Conservation (phyloP, 2,888 invertebrate genomes). For the Deroplatys truncata region DNA sequence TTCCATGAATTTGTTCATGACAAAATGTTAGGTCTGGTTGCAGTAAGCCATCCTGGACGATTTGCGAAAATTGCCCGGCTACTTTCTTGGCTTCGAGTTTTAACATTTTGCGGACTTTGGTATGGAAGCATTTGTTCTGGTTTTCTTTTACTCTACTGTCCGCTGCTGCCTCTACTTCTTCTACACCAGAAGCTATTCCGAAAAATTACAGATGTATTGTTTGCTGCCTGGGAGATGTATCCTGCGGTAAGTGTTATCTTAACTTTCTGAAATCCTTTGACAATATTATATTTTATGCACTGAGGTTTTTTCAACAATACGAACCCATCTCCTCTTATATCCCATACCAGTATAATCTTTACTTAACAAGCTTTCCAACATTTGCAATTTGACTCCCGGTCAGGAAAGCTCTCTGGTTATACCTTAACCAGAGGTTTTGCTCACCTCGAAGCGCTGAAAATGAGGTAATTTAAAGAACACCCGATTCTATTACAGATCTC, state of each 20-base stretch:
- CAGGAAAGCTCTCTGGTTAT: no score
- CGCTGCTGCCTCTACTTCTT: conserved; percentile 65
- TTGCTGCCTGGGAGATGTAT: conserved; percentile 78
- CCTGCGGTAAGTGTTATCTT: conserved; percentile 62
- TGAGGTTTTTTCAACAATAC: no score
- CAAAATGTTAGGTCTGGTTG: neutral
- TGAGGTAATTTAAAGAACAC: no score
- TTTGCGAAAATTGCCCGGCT: neutral
- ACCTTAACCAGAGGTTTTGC: no score
- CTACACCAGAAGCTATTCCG: conserved; percentile 65
- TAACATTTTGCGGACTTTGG: conserved; percentile 48
- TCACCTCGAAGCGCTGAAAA: no score
- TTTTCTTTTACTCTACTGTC: conserved; percentile 57
- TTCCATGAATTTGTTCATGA: neutral
- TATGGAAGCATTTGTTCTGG: conserved; percentile 51
- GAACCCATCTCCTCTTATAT: no score
- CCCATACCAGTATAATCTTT: no score
- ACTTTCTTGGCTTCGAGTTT: conserved; percentile 40
- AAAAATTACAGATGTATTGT: conserved; percentile 63
- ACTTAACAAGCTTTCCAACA: no score
- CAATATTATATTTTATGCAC: neutral
- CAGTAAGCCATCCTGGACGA: neutral
- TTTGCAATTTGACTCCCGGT: no score
- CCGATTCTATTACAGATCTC: no score
- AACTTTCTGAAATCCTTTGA: neutral